Conservation (phyloP, 2,113 vertebrate genomes). For the Herpailurus yagouaroundi region DNA sequence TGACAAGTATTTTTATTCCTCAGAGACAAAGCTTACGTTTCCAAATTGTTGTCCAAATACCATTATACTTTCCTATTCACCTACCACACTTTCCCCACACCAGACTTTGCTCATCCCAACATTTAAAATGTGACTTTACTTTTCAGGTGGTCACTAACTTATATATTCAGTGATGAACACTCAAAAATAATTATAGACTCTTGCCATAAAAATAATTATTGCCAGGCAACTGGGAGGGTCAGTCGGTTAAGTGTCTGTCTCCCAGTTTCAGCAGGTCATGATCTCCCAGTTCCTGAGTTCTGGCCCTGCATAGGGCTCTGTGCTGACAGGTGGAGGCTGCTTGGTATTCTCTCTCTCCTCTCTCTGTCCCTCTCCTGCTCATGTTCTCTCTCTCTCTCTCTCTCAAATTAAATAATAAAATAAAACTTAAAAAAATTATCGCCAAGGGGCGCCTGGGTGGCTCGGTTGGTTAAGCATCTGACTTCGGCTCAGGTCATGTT, state of each 20-base stretch:
- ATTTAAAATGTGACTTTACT: not conserved
- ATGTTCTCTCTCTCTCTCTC: too few relatives aligned
- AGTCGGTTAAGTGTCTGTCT: too few relatives aligned
- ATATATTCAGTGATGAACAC: not conserved
- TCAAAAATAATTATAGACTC: not conserved
- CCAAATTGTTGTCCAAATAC: not conserved
- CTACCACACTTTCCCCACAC: not conserved
- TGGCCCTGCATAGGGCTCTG: too few relatives aligned
- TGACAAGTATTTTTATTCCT: not conserved
- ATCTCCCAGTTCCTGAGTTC: too few relatives aligned
- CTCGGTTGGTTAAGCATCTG: too few relatives aligned
- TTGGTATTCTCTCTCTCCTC: too few relatives aligned
- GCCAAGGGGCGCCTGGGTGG: not conserved
- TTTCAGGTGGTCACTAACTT: not conserved
- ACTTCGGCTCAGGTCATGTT: too few relatives aligned
- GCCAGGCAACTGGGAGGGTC: not conserved
- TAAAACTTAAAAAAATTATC: conserved; percentile 25
- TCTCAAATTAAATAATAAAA: too few relatives aligned
- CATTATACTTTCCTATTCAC: not conserved
- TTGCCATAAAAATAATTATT: conserved; percentile 42
- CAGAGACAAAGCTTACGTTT: not conserved
- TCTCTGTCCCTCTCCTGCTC: too few relatives aligned
- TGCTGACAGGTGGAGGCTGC: too few relatives aligned
- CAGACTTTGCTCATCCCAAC: not conserved
- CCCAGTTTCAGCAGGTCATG: too few relatives aligned